These are phyloP conservation scores for Charanyca ferruginea DNA, from an alignment of 2,888 invertebrate species.

Conservation along the genomic window DNA sequence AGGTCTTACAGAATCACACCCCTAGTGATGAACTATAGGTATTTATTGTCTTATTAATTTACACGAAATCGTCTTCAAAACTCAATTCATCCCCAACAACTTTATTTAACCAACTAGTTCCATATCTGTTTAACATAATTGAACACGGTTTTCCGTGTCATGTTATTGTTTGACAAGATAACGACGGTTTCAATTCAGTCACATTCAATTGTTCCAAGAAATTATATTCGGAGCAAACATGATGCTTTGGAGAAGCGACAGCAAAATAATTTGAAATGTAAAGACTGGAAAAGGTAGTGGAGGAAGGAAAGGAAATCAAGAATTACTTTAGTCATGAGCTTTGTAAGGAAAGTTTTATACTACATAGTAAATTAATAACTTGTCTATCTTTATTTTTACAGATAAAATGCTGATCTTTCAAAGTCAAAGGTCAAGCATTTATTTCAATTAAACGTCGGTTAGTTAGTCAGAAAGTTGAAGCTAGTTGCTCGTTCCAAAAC, in stretches of 20 bases:
- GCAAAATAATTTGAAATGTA: slow-evolving; percentile 36
- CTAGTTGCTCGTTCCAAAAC: too few relatives aligned
- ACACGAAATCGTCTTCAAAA: neutral
- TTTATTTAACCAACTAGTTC: slow-evolving; percentile 32
- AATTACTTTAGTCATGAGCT: neutral
- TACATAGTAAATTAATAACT: too few relatives aligned
- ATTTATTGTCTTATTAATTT: neutral
- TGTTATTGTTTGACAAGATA: slow-evolving; percentile 53
- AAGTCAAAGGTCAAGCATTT: too few relatives aligned
- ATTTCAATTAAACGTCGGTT: too few relatives aligned
- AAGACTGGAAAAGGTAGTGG: neutral
- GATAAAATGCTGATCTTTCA: too few relatives aligned
- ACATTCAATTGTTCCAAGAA: slow-evolving; percentile 62
- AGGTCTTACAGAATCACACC: too few relatives aligned
- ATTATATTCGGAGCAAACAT: slow-evolving; percentile 45
- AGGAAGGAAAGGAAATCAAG: neutral
- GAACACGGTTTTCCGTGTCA: slow-evolving; percentile 44
- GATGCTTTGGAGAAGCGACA: slow-evolving; percentile 28
- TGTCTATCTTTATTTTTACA: too few relatives aligned
- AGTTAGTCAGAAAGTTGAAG: too few relatives aligned
- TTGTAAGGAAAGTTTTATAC: too few relatives aligned
- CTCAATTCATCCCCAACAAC: neutral
- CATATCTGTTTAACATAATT: slow-evolving; percentile 51
- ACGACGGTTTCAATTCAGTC: slow-evolving; percentile 53
- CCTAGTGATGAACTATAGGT: too few relatives aligned